Evolutionary conservation across 1,140 invertebrate species (phyloP), one percentile per base, ranked within the genome.

Genomic region (Cotesia glomerata): DNA sequence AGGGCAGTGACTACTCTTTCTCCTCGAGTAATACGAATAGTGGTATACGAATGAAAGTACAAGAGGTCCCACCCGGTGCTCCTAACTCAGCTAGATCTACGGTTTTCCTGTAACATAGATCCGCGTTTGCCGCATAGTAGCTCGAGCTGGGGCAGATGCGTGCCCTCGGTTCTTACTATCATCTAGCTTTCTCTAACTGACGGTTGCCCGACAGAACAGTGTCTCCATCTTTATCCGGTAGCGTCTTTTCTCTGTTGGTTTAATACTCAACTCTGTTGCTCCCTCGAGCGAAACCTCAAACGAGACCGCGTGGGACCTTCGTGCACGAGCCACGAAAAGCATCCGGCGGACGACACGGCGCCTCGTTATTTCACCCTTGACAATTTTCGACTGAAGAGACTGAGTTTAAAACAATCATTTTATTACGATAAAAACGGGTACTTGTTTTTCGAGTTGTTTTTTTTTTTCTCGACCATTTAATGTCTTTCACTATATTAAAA

Each of bases 41-140:
- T 26, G 26, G 39, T 45, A 45, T 45, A 11, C 39, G 39, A 9
- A 26, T 26, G 26, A 3, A 26, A 45, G 54, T 68, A 64, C 59
- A 64, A 72, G 58, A 64, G 71, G 63, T 75, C 65, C 66, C 62
- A 35, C 65, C 13, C 63, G 71, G 56, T 36, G 63, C 68, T 76
- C 71, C 72, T 73, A 76, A 74, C 75, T 76, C 72, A 76, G 66
- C 54, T 69, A 76, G 75, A 76, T 76, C 69, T 76, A 76, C 75
- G 75, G 65, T 72, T 72, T 76, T 76, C 75, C 75, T 76, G 75
- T 73, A 76, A 76, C 75, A 76, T 76, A 76, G 75, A 76, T 76
- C 73, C 72, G 72, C 75, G 72, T 76, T 76, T 76, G 75, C 75
- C 75, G 75, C 75, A 76, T 76, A 76, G 75, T 72, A 72, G 69